phyloP scores from a whole-genome alignment of 2,113 vertebrate species.

The Paralichthys olivaceus region DNA sequence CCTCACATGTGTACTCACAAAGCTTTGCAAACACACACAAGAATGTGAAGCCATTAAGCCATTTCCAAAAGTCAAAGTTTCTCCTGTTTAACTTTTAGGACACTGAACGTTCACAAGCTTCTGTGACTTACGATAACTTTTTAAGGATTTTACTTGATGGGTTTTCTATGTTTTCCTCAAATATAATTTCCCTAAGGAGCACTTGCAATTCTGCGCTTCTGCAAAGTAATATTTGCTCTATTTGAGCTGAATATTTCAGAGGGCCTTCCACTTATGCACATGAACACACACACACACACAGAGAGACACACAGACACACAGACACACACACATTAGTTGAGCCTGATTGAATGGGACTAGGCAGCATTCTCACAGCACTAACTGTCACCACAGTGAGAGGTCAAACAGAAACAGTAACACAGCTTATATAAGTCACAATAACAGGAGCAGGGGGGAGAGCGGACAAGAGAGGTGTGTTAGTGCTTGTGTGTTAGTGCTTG shows the following conservation, averaged over 20 bases:
- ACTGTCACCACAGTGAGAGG: constrained; percentile 78
- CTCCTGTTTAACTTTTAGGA: constrained; percentile 12
- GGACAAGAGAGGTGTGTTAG: not conserved
- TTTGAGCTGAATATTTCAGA: constrained; percentile 46
- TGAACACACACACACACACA: constrained; percentile 33
- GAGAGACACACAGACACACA: constrained; percentile 38
- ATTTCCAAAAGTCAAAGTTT: constrained; percentile 9
- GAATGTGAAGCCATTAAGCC: not conserved
- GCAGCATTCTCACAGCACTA: constrained; percentile 68
- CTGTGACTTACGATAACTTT: not conserved
- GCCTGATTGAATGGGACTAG: constrained; percentile 71
- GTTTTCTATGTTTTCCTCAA: constrained; percentile 25
- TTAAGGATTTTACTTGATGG: constrained; percentile 8
- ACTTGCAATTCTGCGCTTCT: constrained; percentile 17
- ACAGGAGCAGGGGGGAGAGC: constrained; percentile 40
- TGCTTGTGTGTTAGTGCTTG: not conserved
- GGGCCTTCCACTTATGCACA: constrained; percentile 25
- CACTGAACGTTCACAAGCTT: constrained; percentile 19
- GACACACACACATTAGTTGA: constrained; percentile 57
- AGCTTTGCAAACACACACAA: constrained; percentile 35
- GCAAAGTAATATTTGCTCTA: constrained; percentile 46
- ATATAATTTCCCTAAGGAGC: constrained; percentile 34
- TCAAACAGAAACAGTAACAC: constrained; percentile 77
- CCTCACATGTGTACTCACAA: constrained; percentile 1
- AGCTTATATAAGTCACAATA: constrained; percentile 80